Percentiles rank a stretch among this genome's conserved stretches.
Evolutionary conservation across 2,888 invertebrate genomes (phyloP).

Genomic region (Octodonta nipae): DNA sequence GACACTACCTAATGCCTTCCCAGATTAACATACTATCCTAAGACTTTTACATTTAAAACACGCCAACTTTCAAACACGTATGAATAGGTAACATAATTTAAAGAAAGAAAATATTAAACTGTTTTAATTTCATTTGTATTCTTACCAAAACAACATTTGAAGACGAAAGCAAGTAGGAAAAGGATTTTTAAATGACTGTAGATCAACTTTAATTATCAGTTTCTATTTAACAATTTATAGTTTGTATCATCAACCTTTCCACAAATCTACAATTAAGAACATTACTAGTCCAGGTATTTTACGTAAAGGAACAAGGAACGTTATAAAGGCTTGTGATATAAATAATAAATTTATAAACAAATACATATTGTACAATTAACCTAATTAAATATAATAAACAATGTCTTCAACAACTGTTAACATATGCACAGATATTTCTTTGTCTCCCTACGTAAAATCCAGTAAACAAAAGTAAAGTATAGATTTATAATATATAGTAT

Average conservation of each 20-base stretch:
- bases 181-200: no score
- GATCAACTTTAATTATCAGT: no score
- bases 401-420: conserved; percentile 12
- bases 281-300: conserved; percentile 35
- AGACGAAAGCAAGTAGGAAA: no score
- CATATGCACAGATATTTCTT: conserved; percentile 23
- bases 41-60: no score
- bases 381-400: conserved; percentile 32
- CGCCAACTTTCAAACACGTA: no score
- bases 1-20: no score
- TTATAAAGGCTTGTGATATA: conserved; percentile 32
- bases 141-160: no score
- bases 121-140: no score
- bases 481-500: conserved; percentile 25
- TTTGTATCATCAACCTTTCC: conserved; percentile 42
- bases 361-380: conserved; percentile 32
- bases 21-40: no score
- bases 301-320: conserved; percentile 34
- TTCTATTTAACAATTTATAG: conserved; percentile 42
- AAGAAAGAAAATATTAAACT: no score
- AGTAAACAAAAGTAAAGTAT: conserved; percentile 23
- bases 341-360: conserved; percentile 27
- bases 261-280: conserved; percentile 41
- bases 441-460: conserved; percentile 36
- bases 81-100: no score